Conservation (phyloP, 2,888 invertebrate species). For the Eristalinus sepulchralis region DNA sequence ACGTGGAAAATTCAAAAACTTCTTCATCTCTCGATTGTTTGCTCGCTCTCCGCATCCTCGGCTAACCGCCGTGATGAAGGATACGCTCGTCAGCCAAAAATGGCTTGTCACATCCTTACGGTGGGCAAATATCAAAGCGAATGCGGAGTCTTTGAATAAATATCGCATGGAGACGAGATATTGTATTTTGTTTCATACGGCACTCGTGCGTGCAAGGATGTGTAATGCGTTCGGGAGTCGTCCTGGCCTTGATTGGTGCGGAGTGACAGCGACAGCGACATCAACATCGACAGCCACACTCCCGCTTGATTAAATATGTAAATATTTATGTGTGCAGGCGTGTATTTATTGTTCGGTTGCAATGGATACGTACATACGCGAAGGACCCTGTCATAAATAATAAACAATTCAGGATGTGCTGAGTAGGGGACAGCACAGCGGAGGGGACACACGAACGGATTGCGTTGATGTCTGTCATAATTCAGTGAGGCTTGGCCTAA, state of each 20-base stretch:
- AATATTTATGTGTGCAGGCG: slow-evolving; percentile 14
- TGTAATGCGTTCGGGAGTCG: background rate
- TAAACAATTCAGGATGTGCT: slow-evolving; percentile 24
- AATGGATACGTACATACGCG: slow-evolving; percentile 4
- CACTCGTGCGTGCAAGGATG: slow-evolving; percentile 39
- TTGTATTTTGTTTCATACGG: slow-evolving; percentile 22
- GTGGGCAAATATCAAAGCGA: background rate
- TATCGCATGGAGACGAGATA: slow-evolving; percentile 6
- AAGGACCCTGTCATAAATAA: slow-evolving; percentile 23
- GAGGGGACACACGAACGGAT: background rate
- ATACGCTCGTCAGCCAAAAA: too few species aligned
- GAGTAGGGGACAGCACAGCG: slow-evolving; percentile 1
- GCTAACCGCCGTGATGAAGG: too few species aligned
- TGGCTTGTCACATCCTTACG: too few species aligned
- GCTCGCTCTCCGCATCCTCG: too few species aligned
- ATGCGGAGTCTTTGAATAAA: slow-evolving; percentile 18
- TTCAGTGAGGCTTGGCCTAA: background rate
- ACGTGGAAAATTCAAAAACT: too few species aligned
- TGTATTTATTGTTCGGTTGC: background rate
- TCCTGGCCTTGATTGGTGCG: background rate
- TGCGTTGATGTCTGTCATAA: slow-evolving; percentile 15
- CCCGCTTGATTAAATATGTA: slow-evolving; percentile 40
- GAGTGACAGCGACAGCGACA: background rate
- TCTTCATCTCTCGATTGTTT: too few species aligned
- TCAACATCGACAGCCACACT: background rate